phyloP scores from a whole-genome alignment of 2,113 vertebrate species.

The Centropus bengalensis region DNA sequence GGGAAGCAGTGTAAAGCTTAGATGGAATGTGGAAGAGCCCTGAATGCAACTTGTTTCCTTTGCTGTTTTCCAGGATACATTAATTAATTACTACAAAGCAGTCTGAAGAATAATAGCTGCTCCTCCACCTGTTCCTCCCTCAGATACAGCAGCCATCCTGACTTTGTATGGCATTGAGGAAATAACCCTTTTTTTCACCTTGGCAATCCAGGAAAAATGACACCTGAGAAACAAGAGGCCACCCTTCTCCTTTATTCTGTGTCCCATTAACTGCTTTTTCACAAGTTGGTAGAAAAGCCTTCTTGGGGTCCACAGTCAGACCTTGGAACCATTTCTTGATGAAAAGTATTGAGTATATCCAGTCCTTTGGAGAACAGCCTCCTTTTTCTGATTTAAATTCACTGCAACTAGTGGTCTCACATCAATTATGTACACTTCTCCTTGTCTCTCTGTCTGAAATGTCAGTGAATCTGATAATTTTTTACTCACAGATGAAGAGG shows the following conservation, averaged over 20 bases:
- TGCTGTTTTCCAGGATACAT: not conserved
- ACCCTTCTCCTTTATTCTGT: not conserved
- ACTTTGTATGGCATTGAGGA: not conserved
- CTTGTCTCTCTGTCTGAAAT: slow-evolving; percentile 32
- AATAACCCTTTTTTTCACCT: not conserved
- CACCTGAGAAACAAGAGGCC: not conserved
- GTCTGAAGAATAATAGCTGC: not conserved
- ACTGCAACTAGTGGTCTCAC: not conserved
- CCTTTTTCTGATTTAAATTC: slow-evolving; percentile 36
- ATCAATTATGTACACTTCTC: slow-evolving; percentile 52
- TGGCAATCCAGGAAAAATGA: not conserved
- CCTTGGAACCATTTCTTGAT: not conserved
- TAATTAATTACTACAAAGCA: not conserved
- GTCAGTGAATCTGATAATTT: slow-evolving; percentile 50
- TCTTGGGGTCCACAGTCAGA: not conserved
- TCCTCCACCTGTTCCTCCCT: not conserved
- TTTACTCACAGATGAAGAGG: slow-evolving; percentile 19
- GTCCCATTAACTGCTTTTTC: not conserved
- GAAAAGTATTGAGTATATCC: not conserved
- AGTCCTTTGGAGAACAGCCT: not conserved
- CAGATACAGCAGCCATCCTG: not conserved
- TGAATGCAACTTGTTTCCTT: not conserved
- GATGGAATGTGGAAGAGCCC: not conserved
- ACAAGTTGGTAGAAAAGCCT: not conserved
- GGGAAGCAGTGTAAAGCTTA: not conserved